Evolutionary conservation across 2,113 vertebrate species (phyloP), one percentile per base, ranked within the genome.

Genomic region (Pseudonaja textilis): DNA sequence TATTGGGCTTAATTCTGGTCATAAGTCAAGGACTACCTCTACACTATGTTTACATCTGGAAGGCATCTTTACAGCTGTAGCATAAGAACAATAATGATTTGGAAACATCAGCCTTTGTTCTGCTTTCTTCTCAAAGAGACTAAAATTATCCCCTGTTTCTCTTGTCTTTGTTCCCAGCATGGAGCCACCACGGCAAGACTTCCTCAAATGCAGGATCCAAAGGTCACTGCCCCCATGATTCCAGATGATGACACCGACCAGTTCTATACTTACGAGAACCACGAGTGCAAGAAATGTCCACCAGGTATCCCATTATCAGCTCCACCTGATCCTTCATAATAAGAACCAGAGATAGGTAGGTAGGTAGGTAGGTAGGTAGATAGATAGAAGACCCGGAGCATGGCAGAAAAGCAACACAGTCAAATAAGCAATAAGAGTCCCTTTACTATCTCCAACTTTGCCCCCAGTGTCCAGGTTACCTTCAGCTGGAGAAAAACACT

Each of bases 121-220:
- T 39, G 47, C 16, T 25, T 5, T 45, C 11, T 50, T 42, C 11
- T 16, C 56, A 12, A 6, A 74, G 16, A 74, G 34, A 0, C 34
- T 50, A 89, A 39, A 26, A 52, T 61, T 20, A 29, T 11, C 1
- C 47, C 47, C 12, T 26, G 5, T 23, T 81, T 39, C 29, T 42
- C 39, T 92, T 89, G n/a, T 61, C 8, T 90, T 47, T 69, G 1
- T 56, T 39, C 34, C 34, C 39, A 92, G 91, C 59, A 5, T 14
- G 50, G 3, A 34, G 81, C 57, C 57, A 34, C 1, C 4, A 14
- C 34, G 4, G 50, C 42, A 4, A 81, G 50, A 12, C 10, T 90
- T n/a, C 14, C 3, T 12, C 11, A 0, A 39, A 3, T 0, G 1
- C 52, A 4, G 39, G 0, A 8, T 26, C 64, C 9, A 26, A 6